Evolutionary conservation across 2,113 vertebrate species (phyloP), one percentile per base, ranked within the genome.

Genomic region (Oxyruncus cristatus): DNA sequence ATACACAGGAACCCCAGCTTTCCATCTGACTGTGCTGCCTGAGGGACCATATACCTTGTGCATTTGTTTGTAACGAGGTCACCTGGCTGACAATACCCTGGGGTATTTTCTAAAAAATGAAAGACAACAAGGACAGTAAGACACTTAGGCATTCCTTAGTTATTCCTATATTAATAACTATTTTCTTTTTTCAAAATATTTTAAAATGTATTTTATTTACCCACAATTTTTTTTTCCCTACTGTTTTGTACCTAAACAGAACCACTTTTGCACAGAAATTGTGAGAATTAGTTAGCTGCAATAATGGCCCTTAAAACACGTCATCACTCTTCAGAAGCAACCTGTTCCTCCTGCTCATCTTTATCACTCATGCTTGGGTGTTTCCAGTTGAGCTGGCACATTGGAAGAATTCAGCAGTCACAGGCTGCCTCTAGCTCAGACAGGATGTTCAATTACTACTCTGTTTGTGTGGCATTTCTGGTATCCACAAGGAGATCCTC

Each of bases 11-110:
- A 62, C 8, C 13, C 23, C 28, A 58, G 74, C 81, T 71, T 73
- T 80, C 44, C 26, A 37, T 41, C 52, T 67, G 71, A 53, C 17
- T 3, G 0, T 44, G 7, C 39, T 72, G 27, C 14, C 49, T 62
- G 49, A 58, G 15, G 27, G 17, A 37, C 10, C 5, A 3, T 16
- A n/a, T 18, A 21, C 8, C 11, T 55, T 35, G 13, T 26, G 16
- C 1, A 26, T 66, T 75, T 63, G 1, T 65, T 72, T 76, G 32
- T n/a, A 80, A 52, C 14, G 37, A 33, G 15, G 21, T 67, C 33
- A 11, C 1, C 1, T 11, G n/a, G 16, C 8, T 33, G 5, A 55
- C 7, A 56, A 2, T 33, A 68, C 4, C 16, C 27, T 56, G 11
- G 4, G 2, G 3, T 76, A 12, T 42, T 73, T 68, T 32, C 18